Evolutionary conservation across 1,140 invertebrate species (phyloP), one percentile per base, ranked within the genome.

Genomic region (Eufriesea mexicana): DNA sequence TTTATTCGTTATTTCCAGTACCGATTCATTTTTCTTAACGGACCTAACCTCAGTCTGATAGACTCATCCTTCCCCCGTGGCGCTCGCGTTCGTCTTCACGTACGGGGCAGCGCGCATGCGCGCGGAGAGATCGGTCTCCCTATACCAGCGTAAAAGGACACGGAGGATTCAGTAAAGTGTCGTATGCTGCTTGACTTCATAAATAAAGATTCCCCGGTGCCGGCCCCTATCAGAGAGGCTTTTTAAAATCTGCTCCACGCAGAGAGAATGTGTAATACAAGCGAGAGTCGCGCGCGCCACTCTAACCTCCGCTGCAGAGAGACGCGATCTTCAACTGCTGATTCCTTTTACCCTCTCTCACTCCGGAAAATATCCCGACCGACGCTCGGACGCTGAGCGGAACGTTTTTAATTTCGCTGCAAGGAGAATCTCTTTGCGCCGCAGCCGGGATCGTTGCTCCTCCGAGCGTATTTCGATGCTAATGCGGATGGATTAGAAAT

Each of bases 171-270:
- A 35, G 84, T 80, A 84, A 80, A 89, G 84, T 78, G 84, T 62
- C 73, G 67, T 76, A 68, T 86, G 75, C 77, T 67, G 85, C 67
- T 88, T 78, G 86, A 76, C 81, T 88, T 89, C 84, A 89, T 89
- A 89, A 88, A 88, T 88, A 88, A 88, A 88, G 86, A 88, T 88
- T 88, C 83, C 80, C 75, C 54, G 49, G 64, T 72, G 67, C 76
- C 86, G 62, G 51, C 54, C 81, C 64, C 59, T 85, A 85, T 85
- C 79, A 83, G 83, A 88, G 75, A 35, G 61, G 86, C 79, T 88
- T 88, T 88, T 88, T 88, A 84, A 81, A 88, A 88, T 88, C 84
- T 79, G 61, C 35, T 55, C 77, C 71, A 74, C 83, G 72, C 72
- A 88, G 79, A 88, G 86, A 71, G 87, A 88, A 88, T 88, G 64